Evolutionary conservation across 2,888 invertebrate species (phyloP).

Genomic region (Tanypteryx hageni): DNA sequence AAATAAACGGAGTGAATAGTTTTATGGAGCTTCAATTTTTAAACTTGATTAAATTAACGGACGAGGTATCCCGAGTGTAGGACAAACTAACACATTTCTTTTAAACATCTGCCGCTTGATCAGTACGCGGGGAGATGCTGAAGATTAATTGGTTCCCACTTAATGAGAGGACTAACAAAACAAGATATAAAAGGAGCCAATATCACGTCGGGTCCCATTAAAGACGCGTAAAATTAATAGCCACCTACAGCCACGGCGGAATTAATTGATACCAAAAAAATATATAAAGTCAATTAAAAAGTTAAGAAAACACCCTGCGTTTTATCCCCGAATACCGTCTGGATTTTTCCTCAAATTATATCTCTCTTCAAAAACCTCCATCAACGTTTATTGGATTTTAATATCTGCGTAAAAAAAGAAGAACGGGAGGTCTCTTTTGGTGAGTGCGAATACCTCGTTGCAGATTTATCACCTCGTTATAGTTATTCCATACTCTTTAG

Average conservation of each 20-base stretch:
- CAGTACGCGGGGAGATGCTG: neutral
- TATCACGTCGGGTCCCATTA: neutral
- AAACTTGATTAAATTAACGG: neutral
- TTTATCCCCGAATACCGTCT: neutral
- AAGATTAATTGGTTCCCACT: constrained; percentile 46
- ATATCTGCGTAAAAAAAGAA: neutral
- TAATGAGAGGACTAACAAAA: neutral
- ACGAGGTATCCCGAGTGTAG: neutral
- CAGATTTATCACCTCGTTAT: neutral
- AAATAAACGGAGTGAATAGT: neutral
- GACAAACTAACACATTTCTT: too few species aligned
- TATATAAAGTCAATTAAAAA: neutral
- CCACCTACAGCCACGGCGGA: neutral
- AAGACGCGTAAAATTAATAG: constrained; percentile 47
- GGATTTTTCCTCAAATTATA: neutral
- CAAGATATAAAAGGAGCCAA: neutral
- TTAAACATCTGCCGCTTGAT: neutral
- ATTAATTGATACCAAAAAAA: constrained; percentile 47
- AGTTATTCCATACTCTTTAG: neutral
- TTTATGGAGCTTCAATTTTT: constrained; percentile 6
- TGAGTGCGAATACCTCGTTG: neutral
- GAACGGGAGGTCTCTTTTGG: neutral
- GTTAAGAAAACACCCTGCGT: neutral
- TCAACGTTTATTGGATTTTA: constrained; percentile 8
- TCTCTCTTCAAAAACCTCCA: neutral